Conservation (phyloP, 2,888 invertebrate genomes). For the Agrenia bidenticulata region DNA sequence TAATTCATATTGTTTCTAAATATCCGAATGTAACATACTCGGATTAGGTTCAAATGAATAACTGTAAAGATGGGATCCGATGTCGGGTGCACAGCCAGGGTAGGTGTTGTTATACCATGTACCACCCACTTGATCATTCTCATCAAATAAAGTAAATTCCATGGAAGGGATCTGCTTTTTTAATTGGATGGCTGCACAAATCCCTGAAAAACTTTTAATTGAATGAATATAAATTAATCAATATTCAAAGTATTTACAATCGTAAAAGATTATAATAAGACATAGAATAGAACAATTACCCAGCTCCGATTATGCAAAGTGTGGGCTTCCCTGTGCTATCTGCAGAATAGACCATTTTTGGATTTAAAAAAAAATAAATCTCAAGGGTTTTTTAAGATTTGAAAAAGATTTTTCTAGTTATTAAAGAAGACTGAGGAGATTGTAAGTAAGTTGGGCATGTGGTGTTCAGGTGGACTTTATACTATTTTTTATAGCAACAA, state of each 20-base stretch:
- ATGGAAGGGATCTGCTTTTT: conserved; percentile 11
- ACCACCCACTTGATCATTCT: conserved; percentile 24
- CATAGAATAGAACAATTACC: conserved; percentile 1
- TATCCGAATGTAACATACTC: conserved; percentile 18
- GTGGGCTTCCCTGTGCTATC: neutral
- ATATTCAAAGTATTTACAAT: no score
- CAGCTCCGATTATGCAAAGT: conserved; percentile 14
- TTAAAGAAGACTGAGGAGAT: no score
- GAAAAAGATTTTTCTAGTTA: no score
- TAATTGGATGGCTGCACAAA: conserved; percentile 21
- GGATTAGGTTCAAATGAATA: conserved; percentile 30
- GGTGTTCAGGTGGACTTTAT: no score
- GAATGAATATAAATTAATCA: neutral
- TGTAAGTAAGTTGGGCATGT: no score
- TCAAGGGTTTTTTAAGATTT: no score
- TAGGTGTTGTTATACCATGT: conserved; percentile 24
- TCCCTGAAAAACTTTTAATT: conserved; percentile 19
- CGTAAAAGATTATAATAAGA: no score
- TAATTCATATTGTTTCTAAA: no score
- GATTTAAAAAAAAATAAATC: no score
- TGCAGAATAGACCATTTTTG: no score
- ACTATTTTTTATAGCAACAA: no score
- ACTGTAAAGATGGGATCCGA: conserved; percentile 19
- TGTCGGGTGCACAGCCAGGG: conserved; percentile 31
- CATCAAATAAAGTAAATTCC: conserved; percentile 23